Evolutionary conservation across 1,140 invertebrate species (phyloP).

Genomic region (Notospermus geniculatus): DNA sequence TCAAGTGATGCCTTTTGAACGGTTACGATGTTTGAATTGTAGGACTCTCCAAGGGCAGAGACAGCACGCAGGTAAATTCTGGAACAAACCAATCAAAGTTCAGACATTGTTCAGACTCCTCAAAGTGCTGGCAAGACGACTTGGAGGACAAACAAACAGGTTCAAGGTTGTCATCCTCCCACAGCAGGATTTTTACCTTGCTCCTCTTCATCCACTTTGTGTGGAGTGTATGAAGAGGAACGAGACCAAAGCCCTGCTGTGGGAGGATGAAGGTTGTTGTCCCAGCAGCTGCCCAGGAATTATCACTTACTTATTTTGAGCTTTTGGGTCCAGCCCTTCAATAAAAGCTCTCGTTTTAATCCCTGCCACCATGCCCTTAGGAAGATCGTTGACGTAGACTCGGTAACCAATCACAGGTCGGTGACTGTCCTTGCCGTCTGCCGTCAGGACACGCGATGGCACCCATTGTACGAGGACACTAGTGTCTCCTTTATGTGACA

Average conservation of each 20-base stretch:
- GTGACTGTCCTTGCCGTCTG: slow-evolving; percentile 16
- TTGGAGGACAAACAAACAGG: too few relatives aligned
- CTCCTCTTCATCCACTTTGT: too few relatives aligned
- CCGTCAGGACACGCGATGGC: slow-evolving; percentile 28
- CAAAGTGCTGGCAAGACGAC: slow-evolving; percentile 2
- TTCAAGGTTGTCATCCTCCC: too few relatives aligned
- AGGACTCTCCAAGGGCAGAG: slow-evolving; percentile 38
- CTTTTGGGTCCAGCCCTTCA: slow-evolving; percentile 30
- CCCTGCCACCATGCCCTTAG: slow-evolving; percentile 32
- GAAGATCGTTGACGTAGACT: slow-evolving; percentile 40
- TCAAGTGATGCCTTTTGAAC: slow-evolving; percentile 17
- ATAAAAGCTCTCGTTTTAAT: slow-evolving; percentile 31
- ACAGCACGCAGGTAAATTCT: slow-evolving; percentile 42
- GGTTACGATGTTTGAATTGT: slow-evolving; percentile 37
- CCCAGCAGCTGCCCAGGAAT: not conserved
- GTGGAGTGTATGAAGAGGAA: too few relatives aligned
- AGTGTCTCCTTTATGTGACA: slow-evolving; percentile 31
- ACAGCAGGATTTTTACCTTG: too few relatives aligned
- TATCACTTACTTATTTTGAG: slow-evolving; percentile 35
- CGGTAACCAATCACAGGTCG: slow-evolving; percentile 37
- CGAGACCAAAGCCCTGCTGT: too few relatives aligned
- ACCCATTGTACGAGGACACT: slow-evolving; percentile 36
- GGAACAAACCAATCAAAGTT: slow-evolving; percentile 14
- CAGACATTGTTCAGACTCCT: too few relatives aligned
- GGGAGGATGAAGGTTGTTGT: too few relatives aligned